Evolutionary conservation across 2,113 vertebrate genomes (phyloP).

Genomic region (Onychostruthus taczanowskii): DNA sequence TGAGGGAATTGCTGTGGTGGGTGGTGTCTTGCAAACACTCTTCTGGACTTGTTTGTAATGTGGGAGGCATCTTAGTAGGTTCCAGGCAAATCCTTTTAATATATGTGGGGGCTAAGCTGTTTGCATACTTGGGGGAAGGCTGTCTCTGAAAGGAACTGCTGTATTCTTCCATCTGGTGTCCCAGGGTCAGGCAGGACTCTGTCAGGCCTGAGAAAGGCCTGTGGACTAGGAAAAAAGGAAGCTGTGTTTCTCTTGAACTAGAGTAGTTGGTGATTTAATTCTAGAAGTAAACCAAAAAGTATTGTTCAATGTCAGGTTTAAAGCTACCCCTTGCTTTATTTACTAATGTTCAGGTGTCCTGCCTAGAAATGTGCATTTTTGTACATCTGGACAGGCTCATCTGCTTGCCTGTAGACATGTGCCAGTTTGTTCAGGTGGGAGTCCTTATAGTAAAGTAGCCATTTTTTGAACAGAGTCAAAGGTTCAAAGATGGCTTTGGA

Average conservation of each 20-base stretch:
- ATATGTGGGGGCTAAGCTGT: accelerated
- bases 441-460: background rate
- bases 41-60: conserved; percentile 15
- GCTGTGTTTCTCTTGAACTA: background rate
- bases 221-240: background rate
- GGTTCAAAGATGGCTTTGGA: background rate
- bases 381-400: background rate
- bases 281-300: background rate
- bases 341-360: background rate
- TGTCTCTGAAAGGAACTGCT: background rate
- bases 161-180: background rate
- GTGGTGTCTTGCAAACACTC: background rate
- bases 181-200: background rate
- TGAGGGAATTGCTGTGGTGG: background rate
- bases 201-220: background rate
- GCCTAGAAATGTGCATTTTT: background rate
- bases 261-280: background rate
- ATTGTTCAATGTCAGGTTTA: background rate
- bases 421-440: background rate
- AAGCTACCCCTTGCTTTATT: background rate
- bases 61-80: background rate
- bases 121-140: background rate
- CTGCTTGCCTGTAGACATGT: background rate
- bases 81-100: background rate
- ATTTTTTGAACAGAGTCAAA: background rate